These are phyloP conservation scores for Vultur gryphus DNA, from an alignment of 2,797 vertebrate genomes.

Conservation along the genomic window DNA sequence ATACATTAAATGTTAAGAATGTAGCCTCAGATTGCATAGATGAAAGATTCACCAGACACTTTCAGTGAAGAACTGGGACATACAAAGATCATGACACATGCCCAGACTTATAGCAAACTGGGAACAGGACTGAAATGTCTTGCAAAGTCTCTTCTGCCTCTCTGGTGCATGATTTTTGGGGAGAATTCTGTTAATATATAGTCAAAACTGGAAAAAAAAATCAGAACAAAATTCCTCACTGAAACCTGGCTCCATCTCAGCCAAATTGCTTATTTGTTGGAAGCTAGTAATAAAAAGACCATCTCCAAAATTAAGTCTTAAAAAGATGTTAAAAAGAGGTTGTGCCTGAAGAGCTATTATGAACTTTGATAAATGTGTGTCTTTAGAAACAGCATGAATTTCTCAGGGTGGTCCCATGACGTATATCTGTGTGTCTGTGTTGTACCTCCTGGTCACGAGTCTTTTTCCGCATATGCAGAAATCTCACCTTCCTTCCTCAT, in stretches of 20 bases:
- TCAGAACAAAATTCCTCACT: not conserved
- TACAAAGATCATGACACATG: not conserved
- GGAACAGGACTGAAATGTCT: not conserved
- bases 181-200: not conserved
- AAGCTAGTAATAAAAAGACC: not conserved
- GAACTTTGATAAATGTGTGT: not conserved
- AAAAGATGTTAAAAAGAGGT: not conserved
- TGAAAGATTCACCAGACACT: not conserved
- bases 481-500: not conserved
- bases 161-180: not conserved
- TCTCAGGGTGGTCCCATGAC: not conserved
- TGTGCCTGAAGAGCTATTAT: not conserved
- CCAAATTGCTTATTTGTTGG: not conserved
- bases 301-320: not conserved
- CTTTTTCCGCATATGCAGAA: not conserved
- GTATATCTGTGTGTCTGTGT: not conserved
- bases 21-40: not conserved
- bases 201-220: not conserved
- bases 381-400: not conserved
- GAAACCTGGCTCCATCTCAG: not conserved
- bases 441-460: not conserved
- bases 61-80: not conserved
- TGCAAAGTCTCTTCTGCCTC: not conserved
- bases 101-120: not conserved
- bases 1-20: not conserved